Conservation (phyloP, 2,113 vertebrate genomes). For the Diadophis punctatus region DNA sequence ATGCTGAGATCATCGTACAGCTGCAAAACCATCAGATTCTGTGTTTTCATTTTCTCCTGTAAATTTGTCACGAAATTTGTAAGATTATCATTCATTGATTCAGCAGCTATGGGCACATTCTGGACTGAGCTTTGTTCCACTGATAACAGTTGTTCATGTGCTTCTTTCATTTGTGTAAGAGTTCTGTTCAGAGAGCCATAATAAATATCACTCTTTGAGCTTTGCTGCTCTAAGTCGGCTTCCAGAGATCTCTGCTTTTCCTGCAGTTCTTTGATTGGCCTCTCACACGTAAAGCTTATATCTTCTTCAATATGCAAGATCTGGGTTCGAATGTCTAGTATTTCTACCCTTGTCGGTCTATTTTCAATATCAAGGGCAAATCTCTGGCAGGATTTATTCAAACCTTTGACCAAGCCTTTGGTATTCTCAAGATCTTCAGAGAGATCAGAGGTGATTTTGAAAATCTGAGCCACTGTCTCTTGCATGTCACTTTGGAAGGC, state of each 20-base stretch:
- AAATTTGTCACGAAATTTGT: slow-evolving; percentile 59
- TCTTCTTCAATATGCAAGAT: slow-evolving; percentile 65
- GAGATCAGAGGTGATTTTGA: slow-evolving; percentile 70
- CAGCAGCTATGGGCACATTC: slow-evolving; percentile 20
- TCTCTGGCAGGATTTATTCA: slow-evolving; percentile 70
- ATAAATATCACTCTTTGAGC: slow-evolving; percentile 51
- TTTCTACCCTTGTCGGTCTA: slow-evolving; percentile 53
- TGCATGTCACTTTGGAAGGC: slow-evolving; percentile 63
- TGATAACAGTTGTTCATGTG: slow-evolving; percentile 54
- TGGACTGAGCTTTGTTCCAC: slow-evolving; percentile 34
- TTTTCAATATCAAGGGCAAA: slow-evolving; percentile 46
- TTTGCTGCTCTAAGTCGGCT: slow-evolving; percentile 58
- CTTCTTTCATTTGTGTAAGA: slow-evolving; percentile 65
- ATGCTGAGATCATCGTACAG: slow-evolving; percentile 64
- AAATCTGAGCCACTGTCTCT: slow-evolving; percentile 68
- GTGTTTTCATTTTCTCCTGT: slow-evolving; percentile 66
- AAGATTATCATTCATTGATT: slow-evolving; percentile 39
- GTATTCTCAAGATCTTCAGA: slow-evolving; percentile 70
- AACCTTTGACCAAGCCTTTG: slow-evolving; percentile 55
- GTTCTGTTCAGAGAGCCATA: slow-evolving; percentile 71
- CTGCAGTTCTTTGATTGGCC: slow-evolving; percentile 66
- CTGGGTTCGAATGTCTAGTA: slow-evolving; percentile 64
- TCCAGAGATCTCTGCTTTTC: slow-evolving; percentile 66
- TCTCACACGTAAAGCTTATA: slow-evolving; percentile 57
- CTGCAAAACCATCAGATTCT: slow-evolving; percentile 65